Evolutionary conservation across 2,888 invertebrate species (phyloP).

Genomic region (Sarcophaga rosellei): DNA sequence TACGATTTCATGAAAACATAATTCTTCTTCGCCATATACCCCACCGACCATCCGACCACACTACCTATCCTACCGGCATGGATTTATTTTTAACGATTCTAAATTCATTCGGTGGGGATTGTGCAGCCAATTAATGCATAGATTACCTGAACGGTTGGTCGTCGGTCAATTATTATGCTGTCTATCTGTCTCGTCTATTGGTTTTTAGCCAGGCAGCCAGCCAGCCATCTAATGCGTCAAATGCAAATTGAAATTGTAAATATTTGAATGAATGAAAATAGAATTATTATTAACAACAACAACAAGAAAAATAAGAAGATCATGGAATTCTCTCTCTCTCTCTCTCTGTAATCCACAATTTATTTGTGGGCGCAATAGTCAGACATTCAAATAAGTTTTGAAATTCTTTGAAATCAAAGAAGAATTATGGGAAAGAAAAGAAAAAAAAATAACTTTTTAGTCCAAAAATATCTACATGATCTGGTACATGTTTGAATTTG

Average conservation of each 20-base stretch:
- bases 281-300: slow-evolving; percentile 4
- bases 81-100: background rate
- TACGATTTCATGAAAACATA: slow-evolving; percentile 8
- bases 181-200: background rate
- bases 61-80: slow-evolving; percentile 36
- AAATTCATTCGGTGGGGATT: too few species aligned
- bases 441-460: background rate
- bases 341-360: background rate
- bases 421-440: background rate
- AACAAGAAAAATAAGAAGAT: too few species aligned
- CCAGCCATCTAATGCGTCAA: background rate
- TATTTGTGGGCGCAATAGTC: background rate
- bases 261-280: slow-evolving; percentile 44
- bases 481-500: too few species aligned
- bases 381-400: background rate
- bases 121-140: slow-evolving; percentile 33
- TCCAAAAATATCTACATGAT: background rate
- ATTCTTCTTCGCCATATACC: background rate
- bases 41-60: background rate
- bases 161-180: slow-evolving; percentile 31
- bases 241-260: slow-evolving; percentile 39
- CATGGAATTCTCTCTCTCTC: background rate
- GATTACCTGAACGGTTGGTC: background rate
- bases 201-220: too few species aligned
- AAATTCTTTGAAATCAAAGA: background rate